These are phyloP conservation scores for Dryococelus australis DNA, from an alignment of 2,888 invertebrate species.

Conservation along the genomic window DNA sequence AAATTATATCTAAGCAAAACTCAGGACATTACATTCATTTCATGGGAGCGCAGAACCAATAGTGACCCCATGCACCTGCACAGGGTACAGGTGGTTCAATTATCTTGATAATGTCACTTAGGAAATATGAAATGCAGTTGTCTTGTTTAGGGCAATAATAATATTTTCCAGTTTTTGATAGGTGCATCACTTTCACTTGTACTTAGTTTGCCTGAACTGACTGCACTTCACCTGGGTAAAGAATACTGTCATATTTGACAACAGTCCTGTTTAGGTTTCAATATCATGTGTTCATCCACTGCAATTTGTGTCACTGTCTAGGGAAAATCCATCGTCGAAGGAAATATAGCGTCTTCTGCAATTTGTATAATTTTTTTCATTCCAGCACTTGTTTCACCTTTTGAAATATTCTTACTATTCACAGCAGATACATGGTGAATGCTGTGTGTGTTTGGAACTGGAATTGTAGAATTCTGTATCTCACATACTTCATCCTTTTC, in stretches of 20 bases:
- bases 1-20: background rate
- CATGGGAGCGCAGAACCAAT: background rate
- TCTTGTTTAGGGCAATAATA: background rate
- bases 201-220: background rate
- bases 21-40: background rate
- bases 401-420: background rate
- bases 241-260: background rate
- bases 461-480: background rate
- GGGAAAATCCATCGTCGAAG: background rate
- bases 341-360: background rate
- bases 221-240: background rate
- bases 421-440: background rate
- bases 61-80: background rate
- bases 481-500: background rate
- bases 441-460: background rate
- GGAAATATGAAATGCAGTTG: background rate
- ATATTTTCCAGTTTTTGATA: background rate
- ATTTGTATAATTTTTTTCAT: background rate
- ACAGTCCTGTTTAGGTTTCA: background rate
- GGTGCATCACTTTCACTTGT: background rate
- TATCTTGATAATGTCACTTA: background rate
- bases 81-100: background rate
- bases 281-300: background rate
- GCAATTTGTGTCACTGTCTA: background rate
- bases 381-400: background rate